Conservation (phyloP, 1,140 invertebrate species). For the Drosophila gunungcola region DNA sequence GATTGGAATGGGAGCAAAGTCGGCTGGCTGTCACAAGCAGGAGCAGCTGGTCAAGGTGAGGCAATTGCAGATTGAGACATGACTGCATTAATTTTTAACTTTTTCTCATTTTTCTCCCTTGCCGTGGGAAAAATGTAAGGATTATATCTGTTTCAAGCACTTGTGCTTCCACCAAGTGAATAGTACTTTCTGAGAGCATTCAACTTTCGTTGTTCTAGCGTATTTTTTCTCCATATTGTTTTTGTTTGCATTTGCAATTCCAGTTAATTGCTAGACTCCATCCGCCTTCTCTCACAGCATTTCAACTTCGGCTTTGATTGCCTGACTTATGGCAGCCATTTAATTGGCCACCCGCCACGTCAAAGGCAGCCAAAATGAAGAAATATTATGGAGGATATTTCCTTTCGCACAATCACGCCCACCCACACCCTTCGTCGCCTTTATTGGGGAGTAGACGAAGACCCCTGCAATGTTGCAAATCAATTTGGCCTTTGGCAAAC, state of each 20-base stretch:
- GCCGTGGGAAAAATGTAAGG: too few species aligned
- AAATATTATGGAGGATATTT: conserved; percentile 54
- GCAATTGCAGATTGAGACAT: background rate
- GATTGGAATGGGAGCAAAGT: conserved; percentile 60
- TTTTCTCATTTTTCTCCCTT: conserved; percentile 9
- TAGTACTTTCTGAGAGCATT: conserved; percentile 24
- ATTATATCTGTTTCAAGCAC: background rate
- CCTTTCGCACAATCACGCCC: conserved; percentile 13
- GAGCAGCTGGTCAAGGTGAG: conserved; percentile 16
- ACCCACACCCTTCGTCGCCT: background rate
- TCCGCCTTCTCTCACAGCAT: background rate
- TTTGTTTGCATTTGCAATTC: conserved; percentile 61
- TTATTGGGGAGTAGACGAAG: background rate
- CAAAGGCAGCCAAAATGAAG: conserved; percentile 68
- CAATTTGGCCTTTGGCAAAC: conserved; percentile 69
- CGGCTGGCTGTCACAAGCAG: conserved; percentile 48
- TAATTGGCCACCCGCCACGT: conserved; percentile 69
- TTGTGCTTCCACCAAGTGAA: background rate
- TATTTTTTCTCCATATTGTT: conserved; percentile 2
- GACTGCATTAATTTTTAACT: conserved; percentile 31
- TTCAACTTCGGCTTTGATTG: conserved; percentile 53
- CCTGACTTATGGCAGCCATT: conserved; percentile 66
- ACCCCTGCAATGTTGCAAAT: conserved; percentile 61
- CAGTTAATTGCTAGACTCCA: conserved; percentile 49
- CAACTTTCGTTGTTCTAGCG: background rate